Evolutionary conservation across 2,797 vertebrate genomes (phyloP).

Genomic region (Acomys russatus): DNA sequence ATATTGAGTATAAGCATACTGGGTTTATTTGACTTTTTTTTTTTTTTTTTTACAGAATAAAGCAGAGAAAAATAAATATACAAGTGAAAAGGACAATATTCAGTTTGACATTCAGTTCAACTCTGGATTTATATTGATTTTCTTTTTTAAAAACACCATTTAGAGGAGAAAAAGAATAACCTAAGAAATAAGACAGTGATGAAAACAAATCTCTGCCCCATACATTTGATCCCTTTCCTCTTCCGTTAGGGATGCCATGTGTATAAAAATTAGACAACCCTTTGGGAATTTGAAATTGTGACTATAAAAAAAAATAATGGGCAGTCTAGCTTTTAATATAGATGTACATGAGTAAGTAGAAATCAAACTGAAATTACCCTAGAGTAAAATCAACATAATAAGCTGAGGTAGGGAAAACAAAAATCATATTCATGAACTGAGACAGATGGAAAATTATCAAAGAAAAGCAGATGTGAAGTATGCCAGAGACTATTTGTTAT

Average conservation of each 20-base stretch:
- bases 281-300: constrained; percentile 11
- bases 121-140: background rate
- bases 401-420: background rate
- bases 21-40: background rate
- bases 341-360: background rate
- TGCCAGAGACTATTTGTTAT: background rate
- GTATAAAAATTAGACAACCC: background rate
- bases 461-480: background rate
- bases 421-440: background rate
- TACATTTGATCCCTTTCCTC: background rate
- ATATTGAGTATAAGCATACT: background rate
- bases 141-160: constrained; percentile 4
- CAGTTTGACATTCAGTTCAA: constrained; percentile 27
- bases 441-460: background rate
- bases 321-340: constrained; percentile 25
- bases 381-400: background rate
- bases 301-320: constrained; percentile 18
- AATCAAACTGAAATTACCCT: background rate
- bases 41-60: background rate
- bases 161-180: constrained; percentile 59
- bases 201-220: background rate
- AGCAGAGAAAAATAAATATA: background rate
- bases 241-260: background rate
- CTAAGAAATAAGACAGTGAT: constrained; percentile 38
- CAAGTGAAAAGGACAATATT: background rate